Percentiles rank a stretch among this genome's conserved stretches.
phyloP scores from a whole-genome alignment of 2,888 invertebrate species.

The Druceiella hillmani region DNA sequence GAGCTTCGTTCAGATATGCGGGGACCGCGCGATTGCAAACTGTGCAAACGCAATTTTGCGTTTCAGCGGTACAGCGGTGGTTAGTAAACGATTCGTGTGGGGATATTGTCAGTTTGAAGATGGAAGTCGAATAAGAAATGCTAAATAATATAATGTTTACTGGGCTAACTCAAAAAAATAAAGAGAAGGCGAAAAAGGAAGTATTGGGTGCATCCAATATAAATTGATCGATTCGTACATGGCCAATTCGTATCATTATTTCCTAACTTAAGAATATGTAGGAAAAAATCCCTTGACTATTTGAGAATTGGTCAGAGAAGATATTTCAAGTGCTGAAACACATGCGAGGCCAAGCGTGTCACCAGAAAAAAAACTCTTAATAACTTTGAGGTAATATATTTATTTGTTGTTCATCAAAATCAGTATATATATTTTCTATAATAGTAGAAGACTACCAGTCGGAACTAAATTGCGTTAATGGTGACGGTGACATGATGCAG shows the following conservation, averaged over 20 bases:
- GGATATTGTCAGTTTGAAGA: slow-evolving; percentile 25
- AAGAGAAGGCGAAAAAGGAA: slow-evolving; percentile 24
- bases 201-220: slow-evolving; percentile 19
- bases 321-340: slow-evolving; percentile 23
- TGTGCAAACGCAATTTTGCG: slow-evolving; percentile 21
- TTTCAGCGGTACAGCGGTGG: slow-evolving; percentile 15
- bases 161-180: slow-evolving; percentile 24
- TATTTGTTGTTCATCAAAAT: slow-evolving; percentile 20
- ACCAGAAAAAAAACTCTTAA: slow-evolving; percentile 25
- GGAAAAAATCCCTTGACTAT: slow-evolving; percentile 27
- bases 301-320: slow-evolving; percentile 27
- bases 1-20: no score
- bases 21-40: slow-evolving; percentile 3
- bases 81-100: slow-evolving; percentile 26
- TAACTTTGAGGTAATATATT: slow-evolving; percentile 18
- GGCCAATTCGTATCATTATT: slow-evolving; percentile 27
- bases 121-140: no score
- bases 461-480: slow-evolving; percentile 17
- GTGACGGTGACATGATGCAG: background rate
- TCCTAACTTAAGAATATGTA: slow-evolving; percentile 28
- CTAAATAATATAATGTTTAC: slow-evolving; percentile 13
- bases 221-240: slow-evolving; percentile 23
- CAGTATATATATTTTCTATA: slow-evolving; percentile 22
- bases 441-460: slow-evolving; percentile 20
- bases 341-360: slow-evolving; percentile 22